Base-by-base conservation (phyloP, 2,113 vertebrate genomes). In the Melanostigma gelatinosum region DNA sequence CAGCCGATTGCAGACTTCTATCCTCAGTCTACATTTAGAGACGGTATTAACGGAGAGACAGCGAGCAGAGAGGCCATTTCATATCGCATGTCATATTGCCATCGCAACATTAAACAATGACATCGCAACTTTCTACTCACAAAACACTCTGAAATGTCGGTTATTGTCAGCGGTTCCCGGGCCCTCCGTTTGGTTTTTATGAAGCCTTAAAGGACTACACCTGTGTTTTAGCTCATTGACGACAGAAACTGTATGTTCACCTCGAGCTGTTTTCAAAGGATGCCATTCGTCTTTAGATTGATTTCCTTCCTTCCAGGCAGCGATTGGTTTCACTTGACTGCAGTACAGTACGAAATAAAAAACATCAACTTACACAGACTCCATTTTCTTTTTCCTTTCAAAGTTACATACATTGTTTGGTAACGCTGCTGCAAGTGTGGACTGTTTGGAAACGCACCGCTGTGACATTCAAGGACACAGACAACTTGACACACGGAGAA, bases 391-490 rank as follows among this genome's bases (percentile, higher is more conserved):
- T 72, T 27, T 5, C 12, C 6, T 54, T 13, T 42, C 4, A n/a
- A 48, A 62, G 10, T 36, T 24, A 16, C 13, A 55, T 20, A 10
- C 24, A 34, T 10, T 46, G 20, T 63, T 29, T n/a, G 2, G 9
- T 24, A 24, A 74, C 20, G 38, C 15, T 72, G 6, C 40, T 48
- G 32, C 63, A 48, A 11, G 32, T 4, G 6, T 8, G 1, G 12
- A 27, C n/a, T 44, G 34, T 68, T 40, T 50, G 29, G 52, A 80
- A 82, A 66, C 4, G 58, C 58, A 32, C 7, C 6, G 20, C 1
- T 27, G 66, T 68, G 50, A 27, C 1, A 1, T 57, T 77, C 58
- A 85, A 69, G 66, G 54, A 57, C 24, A n/a, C n/a, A 70, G 34
- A 63, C 13, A 40, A 67, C 22, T 29, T 48, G 22, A 68, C 50